Base-by-base conservation (phyloP, 2,797 vertebrate species). In the Oryzias dopingdopingensis region DNA sequence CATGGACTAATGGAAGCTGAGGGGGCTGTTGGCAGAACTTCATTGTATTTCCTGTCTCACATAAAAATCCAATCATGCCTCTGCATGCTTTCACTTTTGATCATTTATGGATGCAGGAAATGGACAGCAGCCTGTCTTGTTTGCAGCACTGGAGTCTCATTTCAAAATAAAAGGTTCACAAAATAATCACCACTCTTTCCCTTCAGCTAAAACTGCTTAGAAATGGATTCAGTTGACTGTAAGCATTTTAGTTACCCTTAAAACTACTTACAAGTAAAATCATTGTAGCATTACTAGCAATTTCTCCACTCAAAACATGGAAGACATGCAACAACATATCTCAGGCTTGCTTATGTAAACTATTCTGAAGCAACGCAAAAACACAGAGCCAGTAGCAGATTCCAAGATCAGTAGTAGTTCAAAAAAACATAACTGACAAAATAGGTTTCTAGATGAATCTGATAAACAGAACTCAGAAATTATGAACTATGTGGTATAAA, bases 341-440 rank as follows among this genome's bases (percentile, higher is more conserved):
- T 67, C 42, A 62, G 56, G 26, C 20, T 18, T 47, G 62, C 56
- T 72, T 76, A 53, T 56, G 73, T 50, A 29, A 66, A 66, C 65
- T 61, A 44, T 53, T 26, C 61, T 58, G 50, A 76, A 29, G 46
- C 15, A 61, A 42, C 50, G 51, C 15, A 1, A 23, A 60, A 43
- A 77, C 78, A 65, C 81, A 88, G 74, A 88, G 77, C 81, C 74
- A 79, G 67, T 74, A 45, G 61, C 49, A 56, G 67, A 64, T 29
- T 74, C 59, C 67, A 66, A 59, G 69, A 46, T 65, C 48, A 80
- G 85, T 84, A 85, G 84, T 86, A 88, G 85, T 88, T 60, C 40
- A 53, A 51, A 62, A 49, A 79, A 41, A 59, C 81, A 73, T 41
- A 0, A 70, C 68, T 16, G 5, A 14, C 50, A 45, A 58, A 10